phyloP scores from a whole-genome alignment of 1,140 invertebrate genomes.

The Solenopsis invicta region DNA sequence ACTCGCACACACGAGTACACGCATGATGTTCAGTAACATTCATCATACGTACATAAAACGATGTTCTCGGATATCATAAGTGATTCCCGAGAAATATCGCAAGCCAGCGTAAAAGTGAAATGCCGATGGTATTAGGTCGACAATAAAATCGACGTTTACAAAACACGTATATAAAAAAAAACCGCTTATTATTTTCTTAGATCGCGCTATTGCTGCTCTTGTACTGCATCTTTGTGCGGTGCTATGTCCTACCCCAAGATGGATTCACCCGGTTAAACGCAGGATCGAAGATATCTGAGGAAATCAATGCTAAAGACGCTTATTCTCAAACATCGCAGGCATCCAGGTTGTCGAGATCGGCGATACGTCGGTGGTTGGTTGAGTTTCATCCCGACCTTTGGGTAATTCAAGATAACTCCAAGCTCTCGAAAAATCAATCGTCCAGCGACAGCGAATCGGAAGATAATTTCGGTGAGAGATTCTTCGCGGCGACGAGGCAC shows the following conservation, averaged over 20 bases:
- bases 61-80: neutral
- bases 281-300: neutral
- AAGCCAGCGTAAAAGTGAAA: conserved; percentile 27
- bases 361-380: too few relatives aligned
- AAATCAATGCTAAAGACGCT: neutral
- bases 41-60: neutral
- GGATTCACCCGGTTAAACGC: neutral
- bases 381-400: too few relatives aligned
- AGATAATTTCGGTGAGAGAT: neutral
- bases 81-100: conserved; percentile 12
- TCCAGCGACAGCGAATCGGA: neutral
- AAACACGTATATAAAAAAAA: neutral
- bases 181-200: neutral
- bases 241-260: neutral
- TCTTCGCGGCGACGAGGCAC: neutral
- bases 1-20: neutral
- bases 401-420: too few relatives aligned
- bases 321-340: too few relatives aligned
- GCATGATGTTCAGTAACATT: neutral
- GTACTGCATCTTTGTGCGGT: neutral
- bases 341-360: too few relatives aligned
- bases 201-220: neutral
- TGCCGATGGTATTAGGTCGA: neutral
- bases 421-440: too few relatives aligned
- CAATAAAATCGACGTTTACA: neutral